phyloP scores from a whole-genome alignment of 2,113 vertebrate genomes.

The Corythaixoides concolor region DNA sequence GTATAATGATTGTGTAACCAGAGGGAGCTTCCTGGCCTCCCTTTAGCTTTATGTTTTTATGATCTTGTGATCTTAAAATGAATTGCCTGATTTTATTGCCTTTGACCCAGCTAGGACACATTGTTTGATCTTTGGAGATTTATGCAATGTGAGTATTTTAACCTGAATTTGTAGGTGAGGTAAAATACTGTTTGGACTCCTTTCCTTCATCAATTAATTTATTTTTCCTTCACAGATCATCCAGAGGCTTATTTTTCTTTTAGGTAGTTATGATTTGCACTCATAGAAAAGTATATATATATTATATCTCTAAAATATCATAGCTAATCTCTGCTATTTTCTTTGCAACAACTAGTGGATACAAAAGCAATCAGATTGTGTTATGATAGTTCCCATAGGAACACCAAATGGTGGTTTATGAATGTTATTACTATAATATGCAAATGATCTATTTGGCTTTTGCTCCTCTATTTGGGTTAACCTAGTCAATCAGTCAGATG shows the following conservation, averaged over 20 bases:
- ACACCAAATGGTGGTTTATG: conserved; percentile 48
- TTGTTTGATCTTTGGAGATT: neutral
- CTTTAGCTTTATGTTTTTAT: neutral
- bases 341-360: conserved; percentile 34
- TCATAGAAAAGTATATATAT: neutral
- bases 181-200: neutral
- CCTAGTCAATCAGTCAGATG: conserved; percentile 49
- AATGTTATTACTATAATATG: conserved; percentile 69
- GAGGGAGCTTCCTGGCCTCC: neutral
- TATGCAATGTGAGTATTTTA: neutral
- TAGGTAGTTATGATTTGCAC: neutral
- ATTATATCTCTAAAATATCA: neutral
- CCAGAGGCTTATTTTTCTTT: neutral
- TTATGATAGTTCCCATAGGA: conserved; percentile 44
- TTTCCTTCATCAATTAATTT: neutral
- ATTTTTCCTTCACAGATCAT: neutral
- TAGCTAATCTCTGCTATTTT: neutral
- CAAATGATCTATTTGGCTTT: conserved; percentile 53
- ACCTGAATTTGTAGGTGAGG: neutral
- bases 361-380: conserved; percentile 13
- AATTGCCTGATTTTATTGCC: neutral
- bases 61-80: neutral
- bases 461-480: conserved; percentile 36
- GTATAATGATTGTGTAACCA: neutral
- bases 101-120: neutral